phyloP scores from a whole-genome alignment of 1,140 invertebrate genomes.

The Pectinophora gossypiella region DNA sequence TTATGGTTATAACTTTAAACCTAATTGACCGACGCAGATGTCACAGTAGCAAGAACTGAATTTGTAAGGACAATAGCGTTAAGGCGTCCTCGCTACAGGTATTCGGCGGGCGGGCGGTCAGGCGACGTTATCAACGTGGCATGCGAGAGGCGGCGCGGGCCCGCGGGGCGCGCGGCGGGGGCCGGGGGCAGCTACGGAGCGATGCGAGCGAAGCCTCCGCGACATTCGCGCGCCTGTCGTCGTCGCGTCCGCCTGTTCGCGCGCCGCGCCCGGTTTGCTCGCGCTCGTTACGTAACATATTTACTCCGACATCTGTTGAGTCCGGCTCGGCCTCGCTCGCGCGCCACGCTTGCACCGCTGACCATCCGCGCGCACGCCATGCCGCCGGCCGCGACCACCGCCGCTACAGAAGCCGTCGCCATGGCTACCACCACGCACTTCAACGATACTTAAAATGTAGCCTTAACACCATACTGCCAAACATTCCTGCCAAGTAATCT shows the following conservation, averaged over 20 bases:
- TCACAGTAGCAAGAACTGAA: not conserved
- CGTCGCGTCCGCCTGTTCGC: conserved; percentile 27
- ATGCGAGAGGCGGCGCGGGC: conserved; percentile 12
- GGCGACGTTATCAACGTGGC: not conserved
- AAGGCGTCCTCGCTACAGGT: conserved; percentile 35
- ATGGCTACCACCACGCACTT: conserved; percentile 29
- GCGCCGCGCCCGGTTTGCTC: conserved; percentile 4
- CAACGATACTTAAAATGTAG: conserved; percentile 38
- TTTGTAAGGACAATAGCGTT: conserved; percentile 28
- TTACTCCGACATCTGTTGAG: conserved; percentile 66
- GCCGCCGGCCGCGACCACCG: conserved; percentile 29
- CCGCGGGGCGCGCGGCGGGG: conserved; percentile 19
- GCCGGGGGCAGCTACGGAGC: conserved; percentile 18
- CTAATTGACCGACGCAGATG: too few relatives aligned
- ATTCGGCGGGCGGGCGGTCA: conserved; percentile 14
- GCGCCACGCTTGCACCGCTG: conserved; percentile 61
- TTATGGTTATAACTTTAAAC: too few relatives aligned
- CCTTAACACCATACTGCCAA: conserved; percentile 39
- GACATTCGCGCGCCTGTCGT: conserved; percentile 55
- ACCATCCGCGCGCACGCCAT: conserved; percentile 49
- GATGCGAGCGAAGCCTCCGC: conserved; percentile 44
- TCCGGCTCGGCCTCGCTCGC: conserved; percentile 29
- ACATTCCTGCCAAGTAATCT: conserved; percentile 56
- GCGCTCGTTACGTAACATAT: conserved; percentile 58
- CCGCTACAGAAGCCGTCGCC: conserved; percentile 23